A percentile compares a stretch with the other conserved stretches of the same genome.
These are phyloP conservation scores for Zoanthus gigantus DNA, from an alignment of 92 coral and sea anemone genomes.

Conservation along the genomic window DNA sequence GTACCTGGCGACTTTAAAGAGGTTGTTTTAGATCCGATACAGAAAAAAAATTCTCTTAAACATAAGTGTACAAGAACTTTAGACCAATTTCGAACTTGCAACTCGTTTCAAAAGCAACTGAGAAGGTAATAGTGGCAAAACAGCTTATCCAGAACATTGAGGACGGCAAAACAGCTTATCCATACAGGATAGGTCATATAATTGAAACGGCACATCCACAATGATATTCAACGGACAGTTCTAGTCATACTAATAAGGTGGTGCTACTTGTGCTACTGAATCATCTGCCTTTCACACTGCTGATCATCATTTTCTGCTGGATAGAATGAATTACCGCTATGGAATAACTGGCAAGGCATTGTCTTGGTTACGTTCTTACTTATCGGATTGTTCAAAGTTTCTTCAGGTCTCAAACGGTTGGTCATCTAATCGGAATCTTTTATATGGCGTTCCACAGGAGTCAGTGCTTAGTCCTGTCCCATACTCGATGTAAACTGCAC, in stretches of 20 bases:
- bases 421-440: not conserved
- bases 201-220: not conserved
- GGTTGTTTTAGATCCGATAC: too few species aligned
- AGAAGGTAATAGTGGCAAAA: too few species aligned
- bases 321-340: not conserved
- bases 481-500: too few species aligned
- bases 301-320: not conserved
- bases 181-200: not conserved
- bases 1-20: too few species aligned
- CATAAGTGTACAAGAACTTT: too few species aligned
- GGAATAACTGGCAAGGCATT: constrained; percentile 1
- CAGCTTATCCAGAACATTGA: too few species aligned
- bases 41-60: too few species aligned
- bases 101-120: too few species aligned
- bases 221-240: not conserved
- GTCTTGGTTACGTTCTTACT: constrained; percentile 2
- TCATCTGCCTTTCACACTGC: not conserved
- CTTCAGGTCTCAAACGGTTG: not conserved
- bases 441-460: too few species aligned
- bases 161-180: too few species aligned
- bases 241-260: not conserved
- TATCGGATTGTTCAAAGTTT: not conserved
- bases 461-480: too few species aligned
- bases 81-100: too few species aligned
- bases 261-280: not conserved